These are phyloP conservation scores for Zeuzera pyrina DNA, from an alignment of 2,888 invertebrate species.

Conservation along the genomic window DNA sequence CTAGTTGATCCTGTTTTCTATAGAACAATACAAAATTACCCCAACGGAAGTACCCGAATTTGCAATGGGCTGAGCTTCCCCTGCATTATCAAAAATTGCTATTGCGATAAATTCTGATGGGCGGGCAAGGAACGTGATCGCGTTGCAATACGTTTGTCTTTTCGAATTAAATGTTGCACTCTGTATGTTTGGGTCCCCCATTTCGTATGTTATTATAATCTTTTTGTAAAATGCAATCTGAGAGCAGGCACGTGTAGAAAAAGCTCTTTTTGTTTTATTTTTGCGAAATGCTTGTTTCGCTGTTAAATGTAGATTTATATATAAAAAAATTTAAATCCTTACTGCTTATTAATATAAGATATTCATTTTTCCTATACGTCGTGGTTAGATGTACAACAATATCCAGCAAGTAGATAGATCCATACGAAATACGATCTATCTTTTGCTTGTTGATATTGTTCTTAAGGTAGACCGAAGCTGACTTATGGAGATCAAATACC, in stretches of 20 bases:
- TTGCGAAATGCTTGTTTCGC: too few species aligned
- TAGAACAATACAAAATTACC: slow-evolving; percentile 37
- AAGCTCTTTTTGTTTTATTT: slow-evolving; percentile 50
- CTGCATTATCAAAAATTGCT: slow-evolving; percentile 62
- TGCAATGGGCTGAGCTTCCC: slow-evolving; percentile 50
- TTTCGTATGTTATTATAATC: slow-evolving; percentile 42
- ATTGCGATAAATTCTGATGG: slow-evolving; percentile 58
- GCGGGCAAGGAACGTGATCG: slow-evolving; percentile 47
- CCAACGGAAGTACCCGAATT: slow-evolving; percentile 61
- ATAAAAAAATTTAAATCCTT: too few species aligned
- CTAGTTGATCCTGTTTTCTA: slow-evolving; percentile 40
- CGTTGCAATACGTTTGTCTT: slow-evolving; percentile 54
- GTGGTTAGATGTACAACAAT: too few species aligned
- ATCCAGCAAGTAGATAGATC: too few species aligned
- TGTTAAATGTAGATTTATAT: too few species aligned
- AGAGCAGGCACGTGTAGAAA: slow-evolving; percentile 56
- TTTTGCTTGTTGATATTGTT: too few species aligned
- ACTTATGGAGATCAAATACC: too few species aligned
- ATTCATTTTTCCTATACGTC: too few species aligned
- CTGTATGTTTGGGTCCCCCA: slow-evolving; percentile 38
- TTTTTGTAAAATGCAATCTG: slow-evolving; percentile 51
- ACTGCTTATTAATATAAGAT: too few species aligned
- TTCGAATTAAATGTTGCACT: slow-evolving; percentile 53
- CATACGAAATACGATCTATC: too few species aligned
- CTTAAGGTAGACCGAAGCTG: too few species aligned